Evolutionary conservation across 2,888 invertebrate species (phyloP).

Genomic region (Pemphredon lugubris): DNA sequence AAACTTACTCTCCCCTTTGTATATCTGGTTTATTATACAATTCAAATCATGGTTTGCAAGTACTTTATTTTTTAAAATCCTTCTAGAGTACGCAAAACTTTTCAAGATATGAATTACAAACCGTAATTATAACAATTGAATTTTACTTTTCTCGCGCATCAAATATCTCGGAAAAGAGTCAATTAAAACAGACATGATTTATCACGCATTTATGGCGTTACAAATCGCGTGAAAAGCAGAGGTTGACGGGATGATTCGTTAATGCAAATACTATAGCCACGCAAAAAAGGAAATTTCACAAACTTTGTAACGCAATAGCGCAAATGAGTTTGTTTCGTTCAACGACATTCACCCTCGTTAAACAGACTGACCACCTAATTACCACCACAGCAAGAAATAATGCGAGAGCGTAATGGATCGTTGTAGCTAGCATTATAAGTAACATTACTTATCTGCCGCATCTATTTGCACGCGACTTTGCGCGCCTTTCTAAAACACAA

Average conservation of each 20-base stretch:
- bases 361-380: not conserved
- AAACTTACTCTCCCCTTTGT: not conserved
- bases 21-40: no score
- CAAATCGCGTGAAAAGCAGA: no score
- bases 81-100: constrained; percentile 1
- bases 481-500: no score
- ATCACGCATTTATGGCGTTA: no score
- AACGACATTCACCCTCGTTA: not conserved
- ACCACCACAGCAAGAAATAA: not conserved
- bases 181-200: no score
- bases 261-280: not conserved
- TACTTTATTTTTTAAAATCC: not conserved
- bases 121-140: not conserved
- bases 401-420: no score
- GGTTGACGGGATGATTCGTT: not conserved
- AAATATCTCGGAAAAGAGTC: not conserved
- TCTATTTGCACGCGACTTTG: no score
- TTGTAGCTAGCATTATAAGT: no score
- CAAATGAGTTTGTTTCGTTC: not conserved
- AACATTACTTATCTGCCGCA: no score
- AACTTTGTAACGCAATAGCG: not conserved
- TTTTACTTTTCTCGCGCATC: not conserved
- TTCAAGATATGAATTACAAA: constrained; percentile 2
- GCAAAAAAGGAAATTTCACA: not conserved
- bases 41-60: no score